Base-by-base conservation (phyloP, 2,888 invertebrate species). In the Rhimphoctona megacephalus region DNA sequence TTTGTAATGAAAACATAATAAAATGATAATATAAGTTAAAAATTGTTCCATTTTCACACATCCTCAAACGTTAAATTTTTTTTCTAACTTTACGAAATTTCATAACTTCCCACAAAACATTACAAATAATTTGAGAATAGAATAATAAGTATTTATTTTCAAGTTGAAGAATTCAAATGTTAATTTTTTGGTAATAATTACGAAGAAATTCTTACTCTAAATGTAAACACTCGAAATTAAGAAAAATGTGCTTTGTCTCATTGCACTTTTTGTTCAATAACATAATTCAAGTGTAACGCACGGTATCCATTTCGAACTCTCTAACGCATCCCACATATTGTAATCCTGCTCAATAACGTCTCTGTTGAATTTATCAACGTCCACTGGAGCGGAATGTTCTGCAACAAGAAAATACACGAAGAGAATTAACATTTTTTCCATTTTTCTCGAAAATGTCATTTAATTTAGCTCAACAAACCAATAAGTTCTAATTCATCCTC, bases 221-320 rank as follows among this genome's bases (percentile, higher is more conserved):
- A 61, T 9, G 5, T 1, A 17, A 30, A 30, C 17, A 14, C 30
- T 17, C 30, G 6, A 17, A 30, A 17, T 30, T 11, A 6, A 61
- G 57, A 19, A 25, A 61, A 61, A 30, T 61, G 61, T 6, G 6
- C 2, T 8, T 54, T 4, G n/a, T 61, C 17, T 2, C 25, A 14
- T 0, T 17, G 14, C 5, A 30, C 5, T 30, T 14, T 14, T 61
- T 49, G 19, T 22, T 90, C 82, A 94, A 91, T 95, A 96, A 90
- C 95, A 96, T 36, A 95, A 95, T 94, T 97, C 97, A 64, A 97
- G 93, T 43, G 96, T 95, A 87, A 98, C 98, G 87, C 97, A 96
- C 0, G 97, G 97, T 91, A 97, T 95, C 98, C 98, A 98, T 92
- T 97, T 97, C 0, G 97, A 97, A 86, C 97, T 96, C 93, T 98